A percentile compares a stretch with the other conserved stretches of the same genome.
Conservation (phyloP, 2,888 invertebrate species). For the Celastrina argiolus region DNA sequence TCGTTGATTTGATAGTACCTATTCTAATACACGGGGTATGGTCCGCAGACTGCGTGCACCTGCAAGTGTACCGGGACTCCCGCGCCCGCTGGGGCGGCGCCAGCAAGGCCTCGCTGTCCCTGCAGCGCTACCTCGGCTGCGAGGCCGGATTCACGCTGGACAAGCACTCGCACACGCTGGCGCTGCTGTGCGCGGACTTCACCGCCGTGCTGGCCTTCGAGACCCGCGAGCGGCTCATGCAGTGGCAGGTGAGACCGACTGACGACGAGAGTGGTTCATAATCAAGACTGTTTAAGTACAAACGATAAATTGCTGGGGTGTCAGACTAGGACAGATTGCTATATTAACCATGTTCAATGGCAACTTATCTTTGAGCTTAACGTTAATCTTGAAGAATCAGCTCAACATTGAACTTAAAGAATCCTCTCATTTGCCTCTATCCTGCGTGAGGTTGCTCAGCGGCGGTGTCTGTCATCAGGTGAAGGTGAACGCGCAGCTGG, state of each 20-base stretch:
- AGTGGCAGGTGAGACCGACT: conserved; percentile 83
- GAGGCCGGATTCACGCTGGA: conserved; percentile 92
- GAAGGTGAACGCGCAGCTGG: conserved; percentile 55
- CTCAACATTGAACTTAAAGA: too few species aligned
- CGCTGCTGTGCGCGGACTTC: conserved; percentile 91
- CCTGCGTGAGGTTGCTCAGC: neutral
- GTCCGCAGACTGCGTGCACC: conserved; percentile 88
- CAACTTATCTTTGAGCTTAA: too few species aligned
- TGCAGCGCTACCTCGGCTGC: conserved; percentile 90
- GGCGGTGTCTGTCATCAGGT: conserved; percentile 39
- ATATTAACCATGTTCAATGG: too few species aligned
- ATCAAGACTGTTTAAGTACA: too few species aligned
- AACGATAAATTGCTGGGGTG: too few species aligned
- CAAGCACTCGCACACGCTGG: conserved; percentile 93
- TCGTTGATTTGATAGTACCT: too few species aligned
- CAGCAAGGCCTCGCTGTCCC: conserved; percentile 89
- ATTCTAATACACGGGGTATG: too few species aligned
- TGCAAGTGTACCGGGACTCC: conserved; percentile 91
- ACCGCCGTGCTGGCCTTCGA: conserved; percentile 92
- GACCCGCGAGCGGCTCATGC: conserved; percentile 89
- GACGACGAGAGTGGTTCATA: too few species aligned
- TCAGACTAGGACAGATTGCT: too few species aligned
- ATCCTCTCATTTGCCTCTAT: too few species aligned
- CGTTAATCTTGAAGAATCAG: too few species aligned
- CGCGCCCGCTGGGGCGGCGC: conserved; percentile 82